Base-by-base conservation (phyloP, 2,888 invertebrate genomes). In the Parnassius mnemosyne region DNA sequence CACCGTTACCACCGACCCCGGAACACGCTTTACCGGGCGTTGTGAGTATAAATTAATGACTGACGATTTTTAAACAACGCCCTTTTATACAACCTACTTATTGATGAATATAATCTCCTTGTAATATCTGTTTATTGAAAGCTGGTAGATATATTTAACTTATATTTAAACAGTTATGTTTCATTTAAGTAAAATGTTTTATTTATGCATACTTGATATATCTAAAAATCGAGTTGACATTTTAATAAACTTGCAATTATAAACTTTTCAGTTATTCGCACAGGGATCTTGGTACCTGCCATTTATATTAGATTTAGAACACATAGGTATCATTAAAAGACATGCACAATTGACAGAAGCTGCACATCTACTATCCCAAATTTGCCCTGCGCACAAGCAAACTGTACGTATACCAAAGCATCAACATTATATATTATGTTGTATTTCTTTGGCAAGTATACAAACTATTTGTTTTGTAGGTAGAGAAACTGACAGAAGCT, bases 21-120 rank as follows among this genome's bases (percentile, higher is more conserved):
- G 99, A 99, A 88, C 95, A 95, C 78, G 95, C 95, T 69, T 87
- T 99, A 70, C 98, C 98, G 11, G 98, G 98, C 63, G 97, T 98
- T 73, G 96, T 97, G 81, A 92, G 94, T 92, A 71, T 60, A n/a
- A 20, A 25, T 20, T 49, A 11, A 57, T 61, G 20, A 20, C 44
- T 55, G 12, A n/a, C 13, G 12, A 7, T 43, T 42, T 56, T 2
- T 34, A 20, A 56, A 56, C 47, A 12, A 56, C 51, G n/a, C 12
- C 9, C 20, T n/a, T 41, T 52, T 5, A 11, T 16, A 7, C 25
- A 25, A 13, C 25, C 11, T 51, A 51, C 34, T 34, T 34, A 34
- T 5, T 34, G 34, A 34, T 34, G 7, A 34, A 34, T 34, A 34
- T 34, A 34, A 34, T 34, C 34, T 5, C 7, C 34, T 34, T 34